Evolutionary conservation across 2,797 vertebrate genomes (phyloP), one percentile per base, ranked within the genome.

Genomic region (Avahi laniger): DNA sequence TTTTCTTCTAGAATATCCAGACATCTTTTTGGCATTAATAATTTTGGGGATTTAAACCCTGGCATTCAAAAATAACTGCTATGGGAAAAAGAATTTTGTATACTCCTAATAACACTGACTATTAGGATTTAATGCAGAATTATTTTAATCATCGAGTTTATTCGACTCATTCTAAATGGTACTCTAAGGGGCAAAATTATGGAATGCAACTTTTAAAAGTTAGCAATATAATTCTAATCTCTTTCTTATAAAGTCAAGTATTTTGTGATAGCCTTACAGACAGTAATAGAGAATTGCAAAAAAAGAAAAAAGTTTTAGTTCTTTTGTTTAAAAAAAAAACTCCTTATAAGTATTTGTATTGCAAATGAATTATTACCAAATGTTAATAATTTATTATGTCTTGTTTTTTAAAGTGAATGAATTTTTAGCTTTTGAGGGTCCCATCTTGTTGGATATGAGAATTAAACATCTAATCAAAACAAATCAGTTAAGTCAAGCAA

Each of bases 391-490:
- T 43, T 95, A 88, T 97, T 98, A 96, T 96, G 96, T 97, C 96
- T 94, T 97, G 97, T 98, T 97, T 95, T 97, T 98, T 96, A 95
- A 98, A 99, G 99, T 99, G 84, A 99, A 99, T 91, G 98, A 99
- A 98, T 99, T 99, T 98, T 98, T 99, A 97, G 93, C 98, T 90
- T 98, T 98, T 83, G 99, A 99, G 98, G 99, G 99, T 57, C 98
- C 98, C 6, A 82, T 99, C 52, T 99, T 99, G 96, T 97, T 99
- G 98, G 99, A 99, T 98, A 99, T 99, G 99, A 99, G 99, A 97
- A 99, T 99, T 97, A 99, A 99, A 96, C 99, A 99, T 96, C 99
- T 99, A 91, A 99, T 99, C 97, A 99, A 99, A 98, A 98, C 99
- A 91, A 99, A 98, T 98, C 98, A 99, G 89, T 98, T 99, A 95